Evolutionary conservation across 2,888 invertebrate species (phyloP).

Genomic region (Hirtodrosophila alboralis): DNA sequence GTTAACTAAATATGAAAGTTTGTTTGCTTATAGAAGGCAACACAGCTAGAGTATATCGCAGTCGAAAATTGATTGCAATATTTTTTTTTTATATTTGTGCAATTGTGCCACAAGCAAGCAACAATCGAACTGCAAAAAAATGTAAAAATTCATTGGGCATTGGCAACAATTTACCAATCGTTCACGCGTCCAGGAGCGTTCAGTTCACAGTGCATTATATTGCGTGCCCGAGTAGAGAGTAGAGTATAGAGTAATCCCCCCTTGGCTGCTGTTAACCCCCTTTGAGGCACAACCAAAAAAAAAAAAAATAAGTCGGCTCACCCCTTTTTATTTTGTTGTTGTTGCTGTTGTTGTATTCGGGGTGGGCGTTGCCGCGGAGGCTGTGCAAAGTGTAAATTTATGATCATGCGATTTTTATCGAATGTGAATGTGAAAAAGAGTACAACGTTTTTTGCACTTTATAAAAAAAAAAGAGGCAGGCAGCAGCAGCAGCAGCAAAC

Average conservation of each 20-base stretch:
- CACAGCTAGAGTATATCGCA: too few relatives aligned
- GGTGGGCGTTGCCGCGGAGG: conserved; percentile 82
- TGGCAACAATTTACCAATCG: conserved; percentile 77
- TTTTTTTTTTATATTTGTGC: conserved; percentile 16
- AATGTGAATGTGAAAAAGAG: conserved; percentile 74
- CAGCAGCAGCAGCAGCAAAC: neutral
- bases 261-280: neutral
- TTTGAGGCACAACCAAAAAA: too few relatives aligned
- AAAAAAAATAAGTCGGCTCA: conserved; percentile 38
- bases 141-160: conserved; percentile 39
- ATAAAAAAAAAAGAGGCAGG: conserved; percentile 58
- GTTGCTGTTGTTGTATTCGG: conserved; percentile 40
- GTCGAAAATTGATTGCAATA: too few relatives aligned
- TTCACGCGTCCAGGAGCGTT: conserved; percentile 76
- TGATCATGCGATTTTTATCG: conserved; percentile 84
- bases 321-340: conserved; percentile 31
- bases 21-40: too few relatives aligned
- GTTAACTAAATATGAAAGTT: too few relatives aligned
- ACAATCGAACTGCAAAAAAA: too few relatives aligned
- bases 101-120: conserved; percentile 63
- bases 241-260: too few relatives aligned
- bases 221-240: too few relatives aligned
- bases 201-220: conserved; percentile 54
- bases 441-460: conserved; percentile 80
- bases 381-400: conserved; percentile 84